Evolutionary conservation across 2,113 vertebrate species (phyloP).

Genomic region (Uria aalge): DNA sequence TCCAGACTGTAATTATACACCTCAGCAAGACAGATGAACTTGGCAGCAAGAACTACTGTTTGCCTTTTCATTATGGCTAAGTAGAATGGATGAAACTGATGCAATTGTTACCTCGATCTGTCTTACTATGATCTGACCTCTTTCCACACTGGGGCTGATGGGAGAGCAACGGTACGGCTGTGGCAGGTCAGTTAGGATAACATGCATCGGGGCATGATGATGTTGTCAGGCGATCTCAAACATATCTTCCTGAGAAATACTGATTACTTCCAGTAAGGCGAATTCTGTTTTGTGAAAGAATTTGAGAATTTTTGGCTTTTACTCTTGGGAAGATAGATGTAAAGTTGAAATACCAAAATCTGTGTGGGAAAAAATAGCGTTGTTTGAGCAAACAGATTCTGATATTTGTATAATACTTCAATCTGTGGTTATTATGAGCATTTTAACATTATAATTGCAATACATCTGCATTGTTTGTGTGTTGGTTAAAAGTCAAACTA

Average conservation of each 20-base stretch:
- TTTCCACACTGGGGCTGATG: not conserved
- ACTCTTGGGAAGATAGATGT: not conserved
- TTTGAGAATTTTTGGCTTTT: not conserved
- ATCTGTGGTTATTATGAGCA: not conserved
- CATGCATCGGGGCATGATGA: not conserved
- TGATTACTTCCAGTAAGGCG: not conserved
- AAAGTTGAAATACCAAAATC: not conserved
- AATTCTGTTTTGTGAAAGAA: not conserved
- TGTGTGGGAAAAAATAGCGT: not conserved
- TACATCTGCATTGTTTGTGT: not conserved
- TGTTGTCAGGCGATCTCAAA: not conserved
- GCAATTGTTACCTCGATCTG: not conserved
- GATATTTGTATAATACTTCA: not conserved
- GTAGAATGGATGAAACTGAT: not conserved
- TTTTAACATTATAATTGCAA: not conserved
- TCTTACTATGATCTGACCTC: not conserved
- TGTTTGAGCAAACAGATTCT: not conserved
- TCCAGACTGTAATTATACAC: conserved; percentile 50
- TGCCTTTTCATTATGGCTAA: conserved; percentile 32
- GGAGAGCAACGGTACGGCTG: not conserved
- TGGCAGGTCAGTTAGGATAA: not conserved
- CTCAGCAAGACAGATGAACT: conserved; percentile 10
- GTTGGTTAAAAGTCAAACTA: not conserved
- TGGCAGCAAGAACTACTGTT: conserved; percentile 11
- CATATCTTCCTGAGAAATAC: not conserved